A percentile compares a stretch with the other conserved stretches of the same genome.
phyloP scores from a whole-genome alignment of 1,140 invertebrate species.

The Brachionus plicatilis region DNA sequence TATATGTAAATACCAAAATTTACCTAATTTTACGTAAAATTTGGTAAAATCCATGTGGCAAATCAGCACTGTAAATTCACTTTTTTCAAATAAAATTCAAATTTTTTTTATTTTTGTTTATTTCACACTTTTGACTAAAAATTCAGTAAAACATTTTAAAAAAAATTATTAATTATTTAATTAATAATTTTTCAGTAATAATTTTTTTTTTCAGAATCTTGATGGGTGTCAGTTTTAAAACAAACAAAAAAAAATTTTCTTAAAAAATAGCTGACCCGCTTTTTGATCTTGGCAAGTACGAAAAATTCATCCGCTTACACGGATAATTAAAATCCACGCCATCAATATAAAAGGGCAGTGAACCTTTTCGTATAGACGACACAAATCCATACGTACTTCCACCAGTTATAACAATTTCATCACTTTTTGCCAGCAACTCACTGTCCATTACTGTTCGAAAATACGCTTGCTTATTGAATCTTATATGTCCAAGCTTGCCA shows the following conservation, averaged over 20 bases:
- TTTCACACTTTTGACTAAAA: too few relatives aligned
- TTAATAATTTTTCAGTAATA: too few relatives aligned
- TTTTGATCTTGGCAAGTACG: not conserved
- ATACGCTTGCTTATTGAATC: not conserved
- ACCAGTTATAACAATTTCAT: not conserved
- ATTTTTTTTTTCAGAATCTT: too few relatives aligned
- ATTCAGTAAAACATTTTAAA: too few relatives aligned
- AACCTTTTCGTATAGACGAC: not conserved
- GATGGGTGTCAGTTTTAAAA: too few relatives aligned
- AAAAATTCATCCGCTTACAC: constrained; percentile 3
- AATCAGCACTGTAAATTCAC: too few relatives aligned
- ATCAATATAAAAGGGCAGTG: constrained; percentile 5
- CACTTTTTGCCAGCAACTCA: not conserved
- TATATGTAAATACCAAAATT: too few relatives aligned
- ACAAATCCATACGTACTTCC: constrained; percentile 4
- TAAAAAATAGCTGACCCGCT: not conserved
- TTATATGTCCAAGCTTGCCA: not conserved
- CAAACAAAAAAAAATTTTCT: not conserved
- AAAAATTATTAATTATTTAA: too few relatives aligned
- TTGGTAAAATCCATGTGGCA: too few relatives aligned
- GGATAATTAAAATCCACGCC: not conserved
- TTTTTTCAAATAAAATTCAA: too few relatives aligned
- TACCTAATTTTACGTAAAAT: too few relatives aligned
- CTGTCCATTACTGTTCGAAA: not conserved
- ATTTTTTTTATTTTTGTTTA: too few relatives aligned